phyloP scores from a whole-genome alignment of 1,140 invertebrate species.

The Berghia stephanieae region DNA sequence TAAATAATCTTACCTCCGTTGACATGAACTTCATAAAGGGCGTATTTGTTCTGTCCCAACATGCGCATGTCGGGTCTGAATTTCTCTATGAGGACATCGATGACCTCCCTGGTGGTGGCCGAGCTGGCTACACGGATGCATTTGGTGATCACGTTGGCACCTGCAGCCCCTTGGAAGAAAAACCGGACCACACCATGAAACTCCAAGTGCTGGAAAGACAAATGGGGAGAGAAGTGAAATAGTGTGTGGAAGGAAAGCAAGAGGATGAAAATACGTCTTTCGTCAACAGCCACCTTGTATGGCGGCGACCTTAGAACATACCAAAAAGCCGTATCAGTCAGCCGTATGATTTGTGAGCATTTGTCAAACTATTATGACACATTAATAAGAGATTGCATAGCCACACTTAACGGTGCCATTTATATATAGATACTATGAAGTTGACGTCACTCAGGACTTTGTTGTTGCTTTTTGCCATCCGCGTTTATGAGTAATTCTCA shows the following conservation, averaged over 20 bases:
- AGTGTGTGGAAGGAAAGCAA: background rate
- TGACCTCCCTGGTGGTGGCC: slow-evolving; percentile 92
- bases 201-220: slow-evolving; percentile 86
- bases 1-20: slow-evolving; percentile 77
- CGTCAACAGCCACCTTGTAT: background rate
- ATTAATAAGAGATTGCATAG: no score
- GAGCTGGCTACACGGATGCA: slow-evolving; percentile 97
- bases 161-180: slow-evolving; percentile 85
- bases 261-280: background rate
- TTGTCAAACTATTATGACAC: no score
- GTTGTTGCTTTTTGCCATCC: no score
- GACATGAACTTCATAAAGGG: slow-evolving; percentile 92
- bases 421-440: no score
- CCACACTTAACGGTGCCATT: no score
- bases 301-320: background rate
- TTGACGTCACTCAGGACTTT: no score
- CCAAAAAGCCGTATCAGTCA: no score
- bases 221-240: no score
- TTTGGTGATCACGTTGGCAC: slow-evolving; percentile 94
- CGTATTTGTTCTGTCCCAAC: slow-evolving; percentile 94
- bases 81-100: slow-evolving; percentile 97
- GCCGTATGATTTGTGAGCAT: no score
- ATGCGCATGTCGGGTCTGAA: slow-evolving; percentile 99
- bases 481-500: no score
- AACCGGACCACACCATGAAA: slow-evolving; percentile 99